phyloP scores from a whole-genome alignment of 2,113 vertebrate genomes.

The Xenopus tropicalis region DNA sequence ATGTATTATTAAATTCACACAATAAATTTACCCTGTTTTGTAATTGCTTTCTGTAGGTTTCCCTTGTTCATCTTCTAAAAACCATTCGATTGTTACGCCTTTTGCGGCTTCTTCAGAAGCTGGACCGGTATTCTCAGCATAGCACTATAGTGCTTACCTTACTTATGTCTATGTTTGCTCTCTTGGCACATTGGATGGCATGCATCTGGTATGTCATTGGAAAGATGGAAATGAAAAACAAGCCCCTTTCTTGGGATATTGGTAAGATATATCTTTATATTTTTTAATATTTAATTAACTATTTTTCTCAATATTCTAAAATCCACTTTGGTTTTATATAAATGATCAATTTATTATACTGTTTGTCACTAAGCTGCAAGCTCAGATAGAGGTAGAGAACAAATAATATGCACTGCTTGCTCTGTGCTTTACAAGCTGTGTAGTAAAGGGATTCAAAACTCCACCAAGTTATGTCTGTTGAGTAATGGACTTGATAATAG shows the following conservation, averaged over 20 bases:
- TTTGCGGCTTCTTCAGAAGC: slow-evolving; percentile 90
- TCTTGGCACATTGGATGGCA: slow-evolving; percentile 98
- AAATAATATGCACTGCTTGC: no score
- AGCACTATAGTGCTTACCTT: slow-evolving; percentile 93
- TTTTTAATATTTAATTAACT: slow-evolving; percentile 5
- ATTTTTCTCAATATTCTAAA: neutral
- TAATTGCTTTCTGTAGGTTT: slow-evolving; percentile 69
- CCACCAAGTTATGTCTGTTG: no score
- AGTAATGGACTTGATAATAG: no score
- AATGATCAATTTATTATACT: no score
- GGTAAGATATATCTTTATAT: slow-evolving; percentile 68
- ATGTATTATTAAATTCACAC: neutral
- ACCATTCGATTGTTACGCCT: slow-evolving; percentile 88
- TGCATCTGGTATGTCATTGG: slow-evolving; percentile 99
- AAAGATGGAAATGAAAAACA: slow-evolving; percentile 92
- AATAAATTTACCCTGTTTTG: neutral
- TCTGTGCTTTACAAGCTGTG: no score
- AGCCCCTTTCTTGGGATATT: slow-evolving; percentile 87
- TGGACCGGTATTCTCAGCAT: slow-evolving; percentile 97
- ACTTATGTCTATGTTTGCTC: slow-evolving; percentile 97
- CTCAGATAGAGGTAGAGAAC: no score
- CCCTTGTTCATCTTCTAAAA: slow-evolving; percentile 92
- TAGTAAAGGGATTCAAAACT: no score
- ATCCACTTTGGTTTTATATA: neutral
- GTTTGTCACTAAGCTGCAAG: no score